A percentile compares a stretch with the other conserved stretches of the same genome.
These are phyloP conservation scores for Crenichthys baileyi DNA, from an alignment of 2,797 vertebrate genomes.

Conservation along the genomic window DNA sequence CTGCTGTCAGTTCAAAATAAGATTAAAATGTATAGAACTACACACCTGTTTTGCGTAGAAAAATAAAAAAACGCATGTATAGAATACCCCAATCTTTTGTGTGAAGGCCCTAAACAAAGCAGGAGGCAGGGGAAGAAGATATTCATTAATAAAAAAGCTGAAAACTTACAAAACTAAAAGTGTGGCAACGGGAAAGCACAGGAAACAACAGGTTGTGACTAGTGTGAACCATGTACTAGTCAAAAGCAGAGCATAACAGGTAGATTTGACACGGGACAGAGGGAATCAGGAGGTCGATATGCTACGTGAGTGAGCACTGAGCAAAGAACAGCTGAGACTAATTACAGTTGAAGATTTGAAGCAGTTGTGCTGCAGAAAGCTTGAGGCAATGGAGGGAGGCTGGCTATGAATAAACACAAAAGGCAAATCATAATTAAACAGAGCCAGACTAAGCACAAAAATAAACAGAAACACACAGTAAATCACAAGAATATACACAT, in stretches of 20 bases:
- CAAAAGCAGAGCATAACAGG: neutral
- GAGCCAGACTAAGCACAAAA: slow-evolving; percentile 1
- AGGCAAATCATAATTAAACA: neutral
- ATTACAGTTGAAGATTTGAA: neutral
- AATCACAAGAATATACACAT: neutral
- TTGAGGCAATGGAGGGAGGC: neutral
- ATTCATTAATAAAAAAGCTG: neutral
- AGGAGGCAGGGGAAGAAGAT: neutral
- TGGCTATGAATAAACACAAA: neutral
- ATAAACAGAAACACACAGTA: neutral
- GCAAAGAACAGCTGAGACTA: neutral
- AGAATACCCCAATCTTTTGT: neutral
- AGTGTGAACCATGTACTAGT: neutral
- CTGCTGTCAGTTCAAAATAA: neutral
- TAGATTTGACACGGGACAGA: neutral
- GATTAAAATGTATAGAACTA: neutral
- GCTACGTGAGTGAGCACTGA: neutral
- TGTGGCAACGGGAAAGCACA: neutral
- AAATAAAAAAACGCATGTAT: neutral
- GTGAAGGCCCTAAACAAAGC: neutral
- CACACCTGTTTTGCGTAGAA: neutral
- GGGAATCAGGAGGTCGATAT: neutral
- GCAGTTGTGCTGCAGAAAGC: neutral
- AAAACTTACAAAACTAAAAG: neutral
- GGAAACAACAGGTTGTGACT: neutral